A percentile compares a stretch with the other conserved stretches of the same genome.
phyloP scores from a whole-genome alignment of 2,797 vertebrate species.

The Fratercula arctica region DNA sequence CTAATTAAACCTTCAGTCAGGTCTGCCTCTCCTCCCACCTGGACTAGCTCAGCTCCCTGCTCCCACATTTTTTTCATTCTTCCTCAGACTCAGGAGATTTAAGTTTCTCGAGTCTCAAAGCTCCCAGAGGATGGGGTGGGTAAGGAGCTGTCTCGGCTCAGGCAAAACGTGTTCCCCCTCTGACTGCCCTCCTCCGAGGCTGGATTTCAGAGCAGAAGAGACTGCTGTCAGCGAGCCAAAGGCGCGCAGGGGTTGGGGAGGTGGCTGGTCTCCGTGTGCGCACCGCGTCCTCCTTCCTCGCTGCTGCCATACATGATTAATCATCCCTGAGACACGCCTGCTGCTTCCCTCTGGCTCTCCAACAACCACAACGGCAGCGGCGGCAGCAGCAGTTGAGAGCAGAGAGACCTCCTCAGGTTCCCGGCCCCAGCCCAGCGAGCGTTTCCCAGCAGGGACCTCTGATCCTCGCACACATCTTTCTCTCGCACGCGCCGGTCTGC shows the following conservation, averaged over 20 bases:
- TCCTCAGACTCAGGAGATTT: background rate
- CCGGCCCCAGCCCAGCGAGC: constrained; percentile 10
- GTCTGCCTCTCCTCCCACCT: constrained; percentile 49
- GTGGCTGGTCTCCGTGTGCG: constrained; percentile 5
- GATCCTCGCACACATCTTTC: background rate
- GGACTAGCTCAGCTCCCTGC: background rate
- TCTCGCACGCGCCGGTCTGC: background rate
- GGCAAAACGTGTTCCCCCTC: background rate
- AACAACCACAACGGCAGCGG: constrained; percentile 34
- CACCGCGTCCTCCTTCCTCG: constrained; percentile 36
- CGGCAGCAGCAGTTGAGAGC: constrained; percentile 13
- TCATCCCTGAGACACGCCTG: constrained; percentile 67
- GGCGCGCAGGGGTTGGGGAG: background rate
- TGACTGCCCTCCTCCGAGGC: background rate
- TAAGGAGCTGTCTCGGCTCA: background rate
- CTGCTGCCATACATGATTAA: constrained; percentile 71
- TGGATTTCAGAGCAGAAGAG: constrained; percentile 13
- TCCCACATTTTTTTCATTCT: constrained; percentile 2
- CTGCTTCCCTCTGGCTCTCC: constrained; percentile 64
- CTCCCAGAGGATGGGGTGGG: background rate
- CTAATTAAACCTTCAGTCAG: constrained; percentile 58
- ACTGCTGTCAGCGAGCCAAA: background rate
- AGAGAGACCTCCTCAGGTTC: constrained; percentile 52
- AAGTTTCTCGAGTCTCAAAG: background rate
- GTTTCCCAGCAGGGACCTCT: constrained; percentile 42